Evolutionary conservation across 37 sponge, comb jelly and placozoan genomes (phyloP), one percentile per base, ranked within the genome.

Genomic region (Tethya wilhelma): DNA sequence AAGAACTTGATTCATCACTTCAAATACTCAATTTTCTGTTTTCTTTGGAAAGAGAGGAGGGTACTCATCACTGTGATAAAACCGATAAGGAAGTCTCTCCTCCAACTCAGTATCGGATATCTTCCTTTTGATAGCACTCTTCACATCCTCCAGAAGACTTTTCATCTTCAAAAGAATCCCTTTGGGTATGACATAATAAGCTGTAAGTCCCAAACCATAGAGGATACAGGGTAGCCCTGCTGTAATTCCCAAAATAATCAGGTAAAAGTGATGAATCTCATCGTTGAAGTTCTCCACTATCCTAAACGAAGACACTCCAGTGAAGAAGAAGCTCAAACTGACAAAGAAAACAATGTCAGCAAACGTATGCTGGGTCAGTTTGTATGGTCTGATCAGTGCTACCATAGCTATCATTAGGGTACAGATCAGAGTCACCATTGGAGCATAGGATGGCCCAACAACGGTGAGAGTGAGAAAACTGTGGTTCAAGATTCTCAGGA

Each of bases 291-390:
- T n/a, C n/a, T n/a, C n/a, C n/a, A n/a, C n/a, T n/a, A n/a, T n/a
- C n/a, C n/a, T n/a, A n/a, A n/a, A n/a, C n/a, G n/a, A n/a, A n/a
- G n/a, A n/a, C n/a, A n/a, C n/a, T n/a, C n/a, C n/a, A n/a, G n/a
- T n/a, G n/a, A n/a, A n/a, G n/a, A n/a, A n/a, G n/a, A n/a, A n/a
- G n/a, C n/a, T n/a, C n/a, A n/a, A n/a, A n/a, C 6, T 30, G 4
- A 59, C 29, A 19, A 59, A 42, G 19, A 74, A 12, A 57, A 37
- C n/a, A 53, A 37, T 74, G 39, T 74, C 60, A 74, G 12, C 37
- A 33, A 9, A 7, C 62, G 17, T 38, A 22, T 64, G 36, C 38
- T 67, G 42, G 37, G 19, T 59, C 29, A 64, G 62, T 37, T 56
- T 8, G 34, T 56, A 58, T 37, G 55, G 59, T 58, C 55, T 26